These are phyloP conservation scores for Doris montereyensis DNA, from an alignment of 2,888 invertebrate species.

Conservation along the genomic window DNA sequence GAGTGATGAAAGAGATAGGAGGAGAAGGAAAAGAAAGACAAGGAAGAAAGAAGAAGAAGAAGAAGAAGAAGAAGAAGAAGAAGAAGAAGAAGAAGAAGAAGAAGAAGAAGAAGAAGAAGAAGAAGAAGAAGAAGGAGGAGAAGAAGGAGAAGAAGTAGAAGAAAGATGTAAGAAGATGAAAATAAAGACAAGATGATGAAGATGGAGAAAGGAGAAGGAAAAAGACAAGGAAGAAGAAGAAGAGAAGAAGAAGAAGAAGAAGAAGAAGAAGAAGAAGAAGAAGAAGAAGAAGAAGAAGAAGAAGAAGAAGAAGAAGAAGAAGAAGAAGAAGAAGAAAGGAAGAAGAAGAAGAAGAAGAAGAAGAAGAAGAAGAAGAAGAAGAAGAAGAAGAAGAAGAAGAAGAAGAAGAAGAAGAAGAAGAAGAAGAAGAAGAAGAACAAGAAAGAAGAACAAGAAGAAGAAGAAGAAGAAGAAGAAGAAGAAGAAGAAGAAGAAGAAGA, in stretches of 20 bases:
- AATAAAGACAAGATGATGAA: neutral
- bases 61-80: neutral
- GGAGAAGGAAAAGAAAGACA: neutral
- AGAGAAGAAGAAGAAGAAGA: neutral
- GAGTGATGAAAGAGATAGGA: neutral
- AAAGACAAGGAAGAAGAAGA: neutral
- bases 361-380: neutral
- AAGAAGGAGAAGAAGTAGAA: neutral
- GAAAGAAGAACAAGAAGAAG: neutral
- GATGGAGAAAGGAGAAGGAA: neutral
- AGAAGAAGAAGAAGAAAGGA: neutral
- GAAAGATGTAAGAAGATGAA: neutral
- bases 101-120: neutral
- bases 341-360: neutral
- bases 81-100: neutral
- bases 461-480: neutral
- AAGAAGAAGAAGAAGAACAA: neutral
- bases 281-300: neutral
- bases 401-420: neutral
- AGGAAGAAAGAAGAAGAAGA: neutral
- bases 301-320: neutral
- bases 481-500: neutral
- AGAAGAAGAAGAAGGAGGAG: neutral
- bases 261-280: neutral
- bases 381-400: neutral